These are phyloP conservation scores for Dinothrombium tinctorium DNA, from an alignment of 1,140 invertebrate species.

Conservation along the genomic window DNA sequence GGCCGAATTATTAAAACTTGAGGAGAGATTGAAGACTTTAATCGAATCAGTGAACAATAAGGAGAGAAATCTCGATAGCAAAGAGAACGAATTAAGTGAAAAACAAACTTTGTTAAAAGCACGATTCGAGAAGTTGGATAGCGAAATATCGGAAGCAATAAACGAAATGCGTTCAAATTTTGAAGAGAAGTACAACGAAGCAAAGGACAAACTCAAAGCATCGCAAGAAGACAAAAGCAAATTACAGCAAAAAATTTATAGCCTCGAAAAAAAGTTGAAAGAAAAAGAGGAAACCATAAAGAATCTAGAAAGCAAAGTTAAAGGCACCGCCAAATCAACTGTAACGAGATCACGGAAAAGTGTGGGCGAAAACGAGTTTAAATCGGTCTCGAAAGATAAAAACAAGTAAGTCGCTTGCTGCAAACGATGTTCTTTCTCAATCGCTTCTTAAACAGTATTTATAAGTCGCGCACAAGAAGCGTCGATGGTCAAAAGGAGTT, in stretches of 20 bases:
- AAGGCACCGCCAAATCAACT: neutral
- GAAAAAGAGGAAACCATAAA: slow-evolving; percentile 4
- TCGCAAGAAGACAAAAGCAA: slow-evolving; percentile 2
- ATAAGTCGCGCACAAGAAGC: neutral
- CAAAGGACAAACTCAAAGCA: neutral
- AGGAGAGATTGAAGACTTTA: neutral
- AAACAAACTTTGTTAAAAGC: slow-evolving; percentile 2
- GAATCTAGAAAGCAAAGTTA: slow-evolving; percentile 4
- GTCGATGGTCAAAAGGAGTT: neutral
- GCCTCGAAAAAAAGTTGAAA: slow-evolving; percentile 3
- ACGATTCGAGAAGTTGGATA: neutral
- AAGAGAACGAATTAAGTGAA: slow-evolving; percentile 3
- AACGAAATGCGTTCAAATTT: neutral
- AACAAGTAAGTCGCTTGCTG: neutral
- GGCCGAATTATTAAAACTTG: neutral
- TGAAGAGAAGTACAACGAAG: neutral
- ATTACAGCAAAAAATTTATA: slow-evolving; percentile 7
- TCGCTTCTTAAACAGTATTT: neutral
- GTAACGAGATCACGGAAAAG: neutral
- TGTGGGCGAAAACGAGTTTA: neutral
- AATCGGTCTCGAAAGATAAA: neutral
- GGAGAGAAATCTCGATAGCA: neutral
- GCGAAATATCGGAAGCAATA: slow-evolving; percentile 3
- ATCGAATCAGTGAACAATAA: slow-evolving; percentile 5
- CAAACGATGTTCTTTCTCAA: neutral